Evolutionary conservation across 64 coral and sea anemone genomes (phyloP).

Genomic region (Dendronephthya gigantea): DNA sequence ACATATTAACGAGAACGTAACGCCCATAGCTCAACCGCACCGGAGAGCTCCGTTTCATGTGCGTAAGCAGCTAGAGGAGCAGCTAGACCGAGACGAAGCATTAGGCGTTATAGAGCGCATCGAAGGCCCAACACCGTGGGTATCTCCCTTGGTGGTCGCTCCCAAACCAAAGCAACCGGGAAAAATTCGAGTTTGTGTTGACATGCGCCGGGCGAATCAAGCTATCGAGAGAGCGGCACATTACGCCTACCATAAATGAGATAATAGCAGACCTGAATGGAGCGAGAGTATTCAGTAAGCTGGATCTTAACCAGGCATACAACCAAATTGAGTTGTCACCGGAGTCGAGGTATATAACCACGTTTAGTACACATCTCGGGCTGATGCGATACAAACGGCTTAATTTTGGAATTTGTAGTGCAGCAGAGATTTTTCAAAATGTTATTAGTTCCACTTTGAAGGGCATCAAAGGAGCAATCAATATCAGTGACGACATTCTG

Average conservation of each 20-base stretch:
- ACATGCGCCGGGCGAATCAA: neutral
- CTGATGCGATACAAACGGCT: neutral
- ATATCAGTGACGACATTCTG: neutral
- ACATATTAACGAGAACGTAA: constrained; percentile 2
- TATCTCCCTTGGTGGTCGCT: neutral
- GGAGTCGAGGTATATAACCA: neutral
- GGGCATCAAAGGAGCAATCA: too few relatives aligned
- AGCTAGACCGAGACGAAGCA: neutral
- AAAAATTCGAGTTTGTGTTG: neutral
- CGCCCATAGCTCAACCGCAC: constrained; percentile 3
- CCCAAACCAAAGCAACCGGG: neutral
- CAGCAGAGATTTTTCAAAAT: neutral
- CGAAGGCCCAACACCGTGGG: too few relatives aligned
- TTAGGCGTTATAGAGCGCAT: neutral
- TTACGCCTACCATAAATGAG: neutral
- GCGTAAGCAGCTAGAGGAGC: neutral
- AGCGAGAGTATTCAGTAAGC: neutral
- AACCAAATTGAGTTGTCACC: neutral
- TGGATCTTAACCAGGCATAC: neutral
- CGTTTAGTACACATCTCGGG: neutral
- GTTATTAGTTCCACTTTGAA: neutral
- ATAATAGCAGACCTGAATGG: neutral
- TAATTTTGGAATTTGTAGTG: neutral
- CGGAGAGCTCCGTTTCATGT: neutral
- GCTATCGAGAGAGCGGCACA: neutral